phyloP scores from a whole-genome alignment of 1,140 invertebrate species.

The Trachymyrmex cornetzi region DNA sequence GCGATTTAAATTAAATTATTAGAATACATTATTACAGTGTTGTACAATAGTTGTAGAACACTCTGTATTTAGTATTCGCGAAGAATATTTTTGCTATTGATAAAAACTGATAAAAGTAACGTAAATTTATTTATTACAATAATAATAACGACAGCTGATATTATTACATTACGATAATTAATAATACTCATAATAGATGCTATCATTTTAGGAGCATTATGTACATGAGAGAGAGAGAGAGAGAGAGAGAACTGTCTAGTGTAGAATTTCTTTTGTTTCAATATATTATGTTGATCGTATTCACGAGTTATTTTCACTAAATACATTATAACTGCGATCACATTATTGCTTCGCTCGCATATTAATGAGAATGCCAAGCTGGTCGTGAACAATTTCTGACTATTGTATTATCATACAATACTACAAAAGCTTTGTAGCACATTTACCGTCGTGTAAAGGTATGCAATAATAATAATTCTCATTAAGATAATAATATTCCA shows the following conservation, averaged over 20 bases:
- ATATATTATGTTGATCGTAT: not conserved
- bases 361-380: slow-evolving; percentile 38
- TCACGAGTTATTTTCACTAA: not conserved
- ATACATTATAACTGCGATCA: not conserved
- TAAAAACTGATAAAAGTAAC: not conserved
- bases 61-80: not conserved
- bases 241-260: too few relatives aligned
- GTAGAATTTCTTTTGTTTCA: slow-evolving; percentile 36
- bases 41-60: not conserved
- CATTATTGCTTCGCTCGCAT: not conserved
- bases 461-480: slow-evolving; percentile 50
- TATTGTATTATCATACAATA: not conserved
- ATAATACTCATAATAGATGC: not conserved
- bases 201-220: not conserved
- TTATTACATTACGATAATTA: not conserved
- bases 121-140: not conserved
- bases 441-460: not conserved
- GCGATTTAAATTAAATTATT: not conserved
- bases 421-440: slow-evolving; percentile 7
- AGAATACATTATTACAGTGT: not conserved
- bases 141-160: not conserved
- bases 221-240: not conserved
- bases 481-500: slow-evolving; percentile 51
- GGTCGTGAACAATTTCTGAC: slow-evolving; percentile 30
- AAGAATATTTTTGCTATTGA: not conserved